phyloP scores from a whole-genome alignment of 2,113 vertebrate genomes.

The Atherinomorus stipes region DNA sequence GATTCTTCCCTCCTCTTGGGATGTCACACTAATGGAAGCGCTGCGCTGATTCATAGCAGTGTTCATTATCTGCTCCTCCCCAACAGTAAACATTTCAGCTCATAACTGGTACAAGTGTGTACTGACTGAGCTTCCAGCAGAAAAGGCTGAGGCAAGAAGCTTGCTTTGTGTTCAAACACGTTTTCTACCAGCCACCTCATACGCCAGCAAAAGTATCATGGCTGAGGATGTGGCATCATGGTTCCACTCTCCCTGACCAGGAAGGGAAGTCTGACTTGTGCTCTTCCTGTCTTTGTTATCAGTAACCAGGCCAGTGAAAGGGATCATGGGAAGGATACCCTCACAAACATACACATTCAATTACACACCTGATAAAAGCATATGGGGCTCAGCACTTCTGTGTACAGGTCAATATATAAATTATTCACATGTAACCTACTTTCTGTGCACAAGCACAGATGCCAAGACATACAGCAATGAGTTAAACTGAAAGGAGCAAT shows the following conservation, averaged over 20 bases:
- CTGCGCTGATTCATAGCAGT: constrained; percentile 32
- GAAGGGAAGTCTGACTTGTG: constrained; percentile 59
- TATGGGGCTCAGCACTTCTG: constrained; percentile 47
- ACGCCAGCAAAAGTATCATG: background rate
- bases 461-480: constrained; percentile 5
- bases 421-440: constrained; percentile 63
- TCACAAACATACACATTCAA: constrained; percentile 6
- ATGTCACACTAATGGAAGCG: constrained; percentile 46
- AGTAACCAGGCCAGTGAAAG: constrained; percentile 47
- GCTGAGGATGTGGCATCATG: constrained; percentile 38
- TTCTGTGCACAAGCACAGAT: background rate
- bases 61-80: constrained; percentile 48
- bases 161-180: background rate
- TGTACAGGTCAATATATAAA: constrained; percentile 28
- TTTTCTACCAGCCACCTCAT: background rate
- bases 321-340: constrained; percentile 37
- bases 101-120: background rate
- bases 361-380: constrained; percentile 5
- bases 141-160: background rate
- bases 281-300: constrained; percentile 82
- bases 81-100: constrained; percentile 52
- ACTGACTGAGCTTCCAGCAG: background rate
- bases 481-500: background rate
- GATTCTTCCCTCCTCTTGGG: constrained; percentile 5
- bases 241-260: constrained; percentile 36